Conservation (phyloP, 2,113 vertebrate species). For the Etheostoma cragini region DNA sequence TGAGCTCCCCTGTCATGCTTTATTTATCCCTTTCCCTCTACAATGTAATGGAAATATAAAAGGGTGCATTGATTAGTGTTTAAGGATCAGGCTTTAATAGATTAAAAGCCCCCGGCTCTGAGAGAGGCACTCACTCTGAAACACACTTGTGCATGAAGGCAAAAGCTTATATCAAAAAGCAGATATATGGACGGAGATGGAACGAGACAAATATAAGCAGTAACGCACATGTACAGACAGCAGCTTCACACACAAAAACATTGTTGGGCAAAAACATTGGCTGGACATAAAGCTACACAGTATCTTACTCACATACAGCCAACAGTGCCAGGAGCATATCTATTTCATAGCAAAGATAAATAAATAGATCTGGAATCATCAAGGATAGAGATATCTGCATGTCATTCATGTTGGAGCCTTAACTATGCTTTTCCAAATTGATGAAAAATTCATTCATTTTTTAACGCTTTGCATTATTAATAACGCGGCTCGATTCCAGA, state of each 20-base stretch:
- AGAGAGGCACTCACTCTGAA: constrained; percentile 57
- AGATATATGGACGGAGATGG: constrained; percentile 32
- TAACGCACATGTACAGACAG: constrained; percentile 19
- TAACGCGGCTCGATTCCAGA: constrained; percentile 34
- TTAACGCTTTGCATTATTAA: constrained; percentile 67
- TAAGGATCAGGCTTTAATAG: constrained; percentile 84
- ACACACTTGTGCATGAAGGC: constrained; percentile 23
- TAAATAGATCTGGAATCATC: constrained; percentile 15
- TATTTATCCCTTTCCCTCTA: constrained; percentile 81
- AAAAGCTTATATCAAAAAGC: constrained; percentile 11
- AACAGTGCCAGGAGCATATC: background rate
- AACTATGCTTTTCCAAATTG: constrained; percentile 42
- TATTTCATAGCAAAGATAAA: constrained; percentile 14
- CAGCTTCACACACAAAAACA: background rate
- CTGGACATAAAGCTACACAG: constrained; percentile 6
- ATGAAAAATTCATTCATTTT: constrained; percentile 63
- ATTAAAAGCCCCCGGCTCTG: constrained; percentile 82
- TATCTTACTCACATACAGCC: background rate
- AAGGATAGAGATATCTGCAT: constrained; percentile 14
- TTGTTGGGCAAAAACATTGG: constrained; percentile 20
- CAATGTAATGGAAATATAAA: constrained; percentile 85
- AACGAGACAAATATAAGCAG: constrained; percentile 27
- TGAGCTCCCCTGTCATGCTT: constrained; percentile 73
- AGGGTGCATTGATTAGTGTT: constrained; percentile 85
- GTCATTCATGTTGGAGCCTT: constrained; percentile 4